These are phyloP conservation scores for Zophobas morio DNA, from an alignment of 1,140 invertebrate species.

Conservation along the genomic window DNA sequence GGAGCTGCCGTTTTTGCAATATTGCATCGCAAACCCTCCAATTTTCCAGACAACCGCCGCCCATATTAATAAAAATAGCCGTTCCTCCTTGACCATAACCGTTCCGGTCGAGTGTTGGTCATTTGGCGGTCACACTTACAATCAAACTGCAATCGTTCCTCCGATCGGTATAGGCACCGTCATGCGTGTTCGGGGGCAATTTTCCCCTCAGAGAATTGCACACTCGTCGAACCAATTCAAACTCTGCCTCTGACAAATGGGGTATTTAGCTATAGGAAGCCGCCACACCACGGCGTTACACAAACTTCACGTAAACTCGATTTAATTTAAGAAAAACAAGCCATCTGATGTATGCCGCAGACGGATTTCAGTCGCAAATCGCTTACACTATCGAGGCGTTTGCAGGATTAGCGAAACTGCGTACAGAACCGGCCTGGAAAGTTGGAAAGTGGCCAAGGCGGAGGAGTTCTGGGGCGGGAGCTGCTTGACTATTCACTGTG, in stretches of 20 bases:
- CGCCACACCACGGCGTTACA: neutral
- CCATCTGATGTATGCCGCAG: slow-evolving; percentile 26
- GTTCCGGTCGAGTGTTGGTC: slow-evolving; percentile 8
- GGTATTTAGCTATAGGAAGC: slow-evolving; percentile 28
- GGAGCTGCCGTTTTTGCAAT: too few relatives aligned
- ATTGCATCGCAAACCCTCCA: too few relatives aligned
- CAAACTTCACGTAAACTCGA: slow-evolving; percentile 25
- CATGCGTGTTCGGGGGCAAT: slow-evolving; percentile 21
- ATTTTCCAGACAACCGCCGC: neutral
- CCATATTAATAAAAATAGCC: neutral
- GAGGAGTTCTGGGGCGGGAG: neutral
- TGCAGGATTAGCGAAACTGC: slow-evolving; percentile 17
- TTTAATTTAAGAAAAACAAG: slow-evolving; percentile 39
- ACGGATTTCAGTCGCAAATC: slow-evolving; percentile 27
- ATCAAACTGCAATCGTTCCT: slow-evolving; percentile 20
- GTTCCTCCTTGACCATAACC: neutral
- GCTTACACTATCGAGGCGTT: slow-evolving; percentile 9
- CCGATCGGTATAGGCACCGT: neutral
- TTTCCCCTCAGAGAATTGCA: slow-evolving; percentile 28
- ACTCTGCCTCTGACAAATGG: slow-evolving; percentile 32
- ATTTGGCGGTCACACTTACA: slow-evolving; percentile 24
- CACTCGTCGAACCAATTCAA: slow-evolving; percentile 31
- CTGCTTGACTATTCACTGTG: too few relatives aligned
- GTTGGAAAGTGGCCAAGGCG: slow-evolving; percentile 20
- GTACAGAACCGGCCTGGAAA: slow-evolving; percentile 7